Percentiles rank a stretch among this genome's conserved stretches.
These are phyloP conservation scores for Ceratosolen solmsi DNA, from an alignment of 1,140 invertebrate species.

Conservation along the genomic window DNA sequence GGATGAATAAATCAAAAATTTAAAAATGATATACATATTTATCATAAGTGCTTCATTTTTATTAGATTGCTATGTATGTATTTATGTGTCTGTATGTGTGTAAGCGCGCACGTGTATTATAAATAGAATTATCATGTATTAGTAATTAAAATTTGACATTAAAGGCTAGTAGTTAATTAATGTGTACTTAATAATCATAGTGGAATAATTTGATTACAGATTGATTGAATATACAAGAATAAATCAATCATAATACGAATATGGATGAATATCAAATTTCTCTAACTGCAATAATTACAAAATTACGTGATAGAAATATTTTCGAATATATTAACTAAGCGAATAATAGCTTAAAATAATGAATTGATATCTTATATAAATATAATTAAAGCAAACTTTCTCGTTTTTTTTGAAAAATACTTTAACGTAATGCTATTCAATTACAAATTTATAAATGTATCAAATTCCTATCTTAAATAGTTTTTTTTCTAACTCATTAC, in stretches of 20 bases:
- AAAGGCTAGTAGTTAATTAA: too few species aligned
- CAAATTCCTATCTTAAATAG: too few species aligned
- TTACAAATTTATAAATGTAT: too few species aligned
- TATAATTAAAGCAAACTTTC: slow-evolving; percentile 4
- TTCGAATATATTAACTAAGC: not conserved
- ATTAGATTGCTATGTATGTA: too few species aligned
- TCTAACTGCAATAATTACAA: slow-evolving; percentile 13
- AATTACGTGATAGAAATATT: slow-evolving; percentile 2
- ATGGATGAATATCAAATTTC: not conserved
- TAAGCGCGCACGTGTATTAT: too few species aligned
- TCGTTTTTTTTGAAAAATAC: slow-evolving; percentile 28
- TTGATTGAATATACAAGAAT: not conserved
- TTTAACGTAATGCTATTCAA: slow-evolving; percentile 11
- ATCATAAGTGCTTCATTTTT: too few species aligned
- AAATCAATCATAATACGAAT: not conserved
- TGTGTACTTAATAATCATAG: not conserved
- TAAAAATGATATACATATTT: too few species aligned
- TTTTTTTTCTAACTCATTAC: not conserved
- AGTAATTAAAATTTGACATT: too few species aligned
- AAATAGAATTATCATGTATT: too few species aligned
- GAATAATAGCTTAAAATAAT: not conserved
- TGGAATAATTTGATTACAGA: not conserved
- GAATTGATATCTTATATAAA: not conserved
- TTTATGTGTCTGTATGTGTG: too few species aligned
- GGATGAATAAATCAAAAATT: too few species aligned